Base-by-base conservation (phyloP, 2,888 invertebrate genomes). In the Pelosia muscerda region DNA sequence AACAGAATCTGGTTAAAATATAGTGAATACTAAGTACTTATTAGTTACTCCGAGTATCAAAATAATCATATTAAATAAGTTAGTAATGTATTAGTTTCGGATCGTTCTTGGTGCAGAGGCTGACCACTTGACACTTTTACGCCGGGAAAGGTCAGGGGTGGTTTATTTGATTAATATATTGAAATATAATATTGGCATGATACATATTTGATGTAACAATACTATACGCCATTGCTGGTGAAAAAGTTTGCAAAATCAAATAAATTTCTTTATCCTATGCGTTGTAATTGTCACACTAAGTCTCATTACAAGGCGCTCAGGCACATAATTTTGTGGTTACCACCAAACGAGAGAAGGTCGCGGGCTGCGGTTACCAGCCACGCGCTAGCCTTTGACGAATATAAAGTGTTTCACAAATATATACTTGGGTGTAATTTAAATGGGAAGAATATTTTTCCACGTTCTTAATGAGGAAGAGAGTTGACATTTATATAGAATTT, bases 261-360 rank as follows among this genome's bases (percentile, higher is more conserved):
- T 2, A 49, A 49, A 26, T 15, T 10, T 5, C 15, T 25, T 63
- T 54, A 54, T 23, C 31, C 31, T 54, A 23, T 58, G n/a, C 42
- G 19, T 28, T 57, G 10, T 19, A 61, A 71, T 74, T 57, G 79
- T 68, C 81, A 79, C 81, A 78, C 80, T 83, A 81, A 68, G 81
- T 82, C 88, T 90, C 88, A 91, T 91, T 89, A 89, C 88, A 85
- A 86, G 87, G 88, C 92, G 91, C 89, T 89, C 92, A 89, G 90
- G 92, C 92, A 92, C 85, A 89, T 94, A 92, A 94, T 93, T 85
- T 83, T 94, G 94, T 86, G 94, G 94, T 94, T 85, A 82, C 85
- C 85, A 86, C 84, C 86, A 86, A 87, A 88, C 87, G 89, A 88
- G 89, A 85, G 85, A 88, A 82, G 87, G 86, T 86, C 85, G 78